Conservation (phyloP, 2,113 vertebrate species). For the Trinectes maculatus region DNA sequence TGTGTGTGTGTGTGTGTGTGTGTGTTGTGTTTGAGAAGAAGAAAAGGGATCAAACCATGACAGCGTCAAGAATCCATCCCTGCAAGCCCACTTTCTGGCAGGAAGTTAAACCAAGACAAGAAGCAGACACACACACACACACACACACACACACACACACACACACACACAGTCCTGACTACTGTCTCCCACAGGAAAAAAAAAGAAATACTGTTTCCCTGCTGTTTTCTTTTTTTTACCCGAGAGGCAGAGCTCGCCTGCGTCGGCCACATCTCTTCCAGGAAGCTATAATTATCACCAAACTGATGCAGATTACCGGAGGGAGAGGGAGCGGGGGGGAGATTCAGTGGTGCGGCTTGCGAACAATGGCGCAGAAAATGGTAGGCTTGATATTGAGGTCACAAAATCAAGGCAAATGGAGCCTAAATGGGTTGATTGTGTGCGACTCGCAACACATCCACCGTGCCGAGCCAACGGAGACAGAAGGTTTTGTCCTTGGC, state of each 20-base stretch:
- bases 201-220: slow-evolving; percentile 31
- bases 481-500: slow-evolving; percentile 37
- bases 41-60: neutral
- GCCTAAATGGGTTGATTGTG: slow-evolving; percentile 61
- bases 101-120: slow-evolving; percentile 35
- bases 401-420: slow-evolving; percentile 61
- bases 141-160: slow-evolving; percentile 26
- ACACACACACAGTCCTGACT: slow-evolving; percentile 17
- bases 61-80: neutral
- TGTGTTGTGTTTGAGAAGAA: neutral
- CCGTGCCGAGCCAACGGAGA: slow-evolving; percentile 11
- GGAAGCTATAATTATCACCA: slow-evolving; percentile 70
- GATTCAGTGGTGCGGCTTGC: slow-evolving; percentile 3
- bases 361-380: slow-evolving; percentile 59
- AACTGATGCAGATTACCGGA: slow-evolving; percentile 66
- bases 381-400: slow-evolving; percentile 69
- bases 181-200: slow-evolving; percentile 30
- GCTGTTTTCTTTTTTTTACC: slow-evolving; percentile 30
- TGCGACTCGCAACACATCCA: slow-evolving; percentile 28
- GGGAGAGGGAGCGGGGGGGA: slow-evolving; percentile 38
- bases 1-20: slow-evolving; percentile 5
- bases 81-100: slow-evolving; percentile 12
- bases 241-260: slow-evolving; percentile 33
- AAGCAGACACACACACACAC: neutral
- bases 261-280: slow-evolving; percentile 61